These are phyloP conservation scores for Pseudocheirus occidentalis DNA, from an alignment of 2,797 vertebrate genomes.

Conservation along the genomic window DNA sequence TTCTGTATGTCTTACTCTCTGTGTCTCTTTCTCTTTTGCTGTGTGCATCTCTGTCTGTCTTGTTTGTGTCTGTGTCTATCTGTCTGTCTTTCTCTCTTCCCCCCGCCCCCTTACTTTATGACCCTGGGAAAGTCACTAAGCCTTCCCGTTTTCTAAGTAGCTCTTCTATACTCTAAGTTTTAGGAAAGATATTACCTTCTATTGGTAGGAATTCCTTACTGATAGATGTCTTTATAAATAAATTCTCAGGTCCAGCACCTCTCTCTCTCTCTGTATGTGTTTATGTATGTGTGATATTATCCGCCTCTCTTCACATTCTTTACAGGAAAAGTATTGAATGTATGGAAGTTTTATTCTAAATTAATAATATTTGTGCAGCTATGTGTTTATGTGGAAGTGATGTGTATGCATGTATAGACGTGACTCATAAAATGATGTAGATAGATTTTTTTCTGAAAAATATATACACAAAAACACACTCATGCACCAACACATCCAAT, in stretches of 20 bases:
- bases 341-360: neutral
- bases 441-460: neutral
- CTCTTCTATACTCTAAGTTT: neutral
- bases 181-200: neutral
- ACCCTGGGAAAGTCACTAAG: neutral
- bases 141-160: neutral
- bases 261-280: neutral
- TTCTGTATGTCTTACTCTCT: neutral
- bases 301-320: neutral
- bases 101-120: neutral
- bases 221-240: neutral
- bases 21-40: neutral
- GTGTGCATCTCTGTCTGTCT: no score
- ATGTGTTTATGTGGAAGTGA: neutral
- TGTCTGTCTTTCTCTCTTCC: neutral
- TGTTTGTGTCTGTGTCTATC: neutral
- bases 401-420: neutral
- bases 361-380: neutral
- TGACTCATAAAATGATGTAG: neutral
- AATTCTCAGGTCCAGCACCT: neutral
- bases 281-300: neutral
- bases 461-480: neutral
- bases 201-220: neutral
- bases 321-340: neutral
- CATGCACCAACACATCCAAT: neutral